Base-by-base conservation (phyloP, 2,888 invertebrate species). In the Harmothoe impar region DNA sequence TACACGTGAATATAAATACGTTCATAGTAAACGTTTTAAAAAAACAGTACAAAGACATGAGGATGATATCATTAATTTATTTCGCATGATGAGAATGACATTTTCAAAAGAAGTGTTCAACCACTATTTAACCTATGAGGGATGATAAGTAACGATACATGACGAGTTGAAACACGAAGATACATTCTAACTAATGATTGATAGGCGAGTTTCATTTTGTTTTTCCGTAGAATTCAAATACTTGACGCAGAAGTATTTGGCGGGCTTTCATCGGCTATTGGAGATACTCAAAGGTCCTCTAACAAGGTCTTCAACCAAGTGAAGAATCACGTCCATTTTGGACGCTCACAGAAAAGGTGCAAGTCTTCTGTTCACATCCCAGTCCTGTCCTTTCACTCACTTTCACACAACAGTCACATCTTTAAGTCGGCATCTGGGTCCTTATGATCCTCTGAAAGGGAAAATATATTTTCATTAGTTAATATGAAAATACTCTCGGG, bases 401-500 rank as follows among this genome's bases (percentile, higher is more conserved):
- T 20, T 62, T n/a, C 62, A 62, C 62, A 62, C 62, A n/a, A 5
- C n/a, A 7, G 7, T n/a, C 62, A 62, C 62, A 7, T 3, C 20
- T 20, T 62, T n/a, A 62, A n/a, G 62, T 62, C 62, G 62, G 43
- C 43, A 43, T 5, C 3, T 12, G 3, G 7, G n/a, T 62, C n/a
- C 62, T 62, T 62, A 62, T 62, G 62, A 62, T 62, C 62, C 62
- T n/a, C 62, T 62, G 62, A n/a, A 62, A 62, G 17, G 54, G 17
- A 52, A 10, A 52, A 52, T 52, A 52, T 52, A 15, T 17, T 52
- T 17, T 10, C 10, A 52, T 52, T 15, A 52, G 17, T 15, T 52
- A 52, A 52, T 15, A 52, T 52, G 54, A 15, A 52, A 52, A 52
- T 15, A 52, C 10, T 10, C 10, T 10, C 12, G 54, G 17, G 17